Conservation (phyloP, 2,113 vertebrate genomes). For the Camelus bactrianus region DNA sequence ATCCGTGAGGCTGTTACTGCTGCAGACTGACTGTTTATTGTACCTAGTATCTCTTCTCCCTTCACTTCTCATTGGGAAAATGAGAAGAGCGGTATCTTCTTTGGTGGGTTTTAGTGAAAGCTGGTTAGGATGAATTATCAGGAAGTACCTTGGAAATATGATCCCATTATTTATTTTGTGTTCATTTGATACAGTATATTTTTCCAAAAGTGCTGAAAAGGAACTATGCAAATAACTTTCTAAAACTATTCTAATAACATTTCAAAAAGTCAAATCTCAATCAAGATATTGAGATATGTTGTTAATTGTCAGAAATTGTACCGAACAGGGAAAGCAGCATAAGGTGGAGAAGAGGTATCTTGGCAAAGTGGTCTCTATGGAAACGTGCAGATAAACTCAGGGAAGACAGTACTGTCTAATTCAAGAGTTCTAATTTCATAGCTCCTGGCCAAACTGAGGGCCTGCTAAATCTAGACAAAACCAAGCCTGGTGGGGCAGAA, state of each 20-base stretch:
- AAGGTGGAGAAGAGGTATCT: background rate
- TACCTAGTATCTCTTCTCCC: background rate
- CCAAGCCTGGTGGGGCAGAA: background rate
- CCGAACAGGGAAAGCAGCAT: background rate
- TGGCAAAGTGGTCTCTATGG: background rate
- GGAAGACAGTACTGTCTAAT: background rate
- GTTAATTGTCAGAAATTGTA: background rate
- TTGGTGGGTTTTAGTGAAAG: background rate
- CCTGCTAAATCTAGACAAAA: background rate
- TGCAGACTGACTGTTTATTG: background rate
- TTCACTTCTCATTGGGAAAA: background rate
- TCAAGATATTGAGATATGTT: background rate
- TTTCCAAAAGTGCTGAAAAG: constrained; percentile 34
- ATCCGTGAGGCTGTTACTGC: background rate
- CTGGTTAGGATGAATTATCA: constrained; percentile 30
- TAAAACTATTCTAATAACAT: constrained; percentile 23
- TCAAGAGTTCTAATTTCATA: background rate
- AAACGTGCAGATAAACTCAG: background rate
- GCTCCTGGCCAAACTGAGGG: background rate
- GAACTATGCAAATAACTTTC: constrained; percentile 16
- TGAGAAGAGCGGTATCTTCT: background rate
- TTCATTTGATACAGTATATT: background rate
- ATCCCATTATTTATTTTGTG: background rate
- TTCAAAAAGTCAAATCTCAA: background rate
- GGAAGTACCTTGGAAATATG: constrained; percentile 31